Base-by-base conservation (phyloP, 2,113 vertebrate species). In the Spea multiplicata region DNA sequence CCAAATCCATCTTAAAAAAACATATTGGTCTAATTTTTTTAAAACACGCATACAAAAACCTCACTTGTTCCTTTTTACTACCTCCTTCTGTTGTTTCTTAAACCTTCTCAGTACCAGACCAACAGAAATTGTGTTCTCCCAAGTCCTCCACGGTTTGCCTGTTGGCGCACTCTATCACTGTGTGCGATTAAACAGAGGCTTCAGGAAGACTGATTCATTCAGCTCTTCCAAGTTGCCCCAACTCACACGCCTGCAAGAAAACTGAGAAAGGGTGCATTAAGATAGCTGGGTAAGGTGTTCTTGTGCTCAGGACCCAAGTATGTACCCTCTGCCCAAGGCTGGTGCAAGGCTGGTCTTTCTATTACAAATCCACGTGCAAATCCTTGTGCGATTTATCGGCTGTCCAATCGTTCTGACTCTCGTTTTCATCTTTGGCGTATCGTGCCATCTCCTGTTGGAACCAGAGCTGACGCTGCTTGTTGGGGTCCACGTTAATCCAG, bases 401-500 rank as follows among this genome's bases (percentile, higher is more conserved):
- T 0, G 87, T 87, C 92, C 92, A 92, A n/a, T 92, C 91, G 0
- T 84, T 84, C 69, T 91, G 89, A 10, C 81, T 79, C 3, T 89
- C 86, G 0, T 61, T 71, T 45, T 87, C 88, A 64, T 89, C 90
- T 68, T 84, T 87, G 1, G 84, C 87, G 1, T 89, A 88, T 14
- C 92, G 91, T 52, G 93, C 92, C 88, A 96, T 94, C 83, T 96
- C 92, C 84, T 93, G 94, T 89, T 97, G 96, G 90, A 95, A 98
- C 69, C 88, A 91, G 61, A 90, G 91, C 89, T 99, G 97, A 46
- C 94, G 92, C 55, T 87, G 85, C 64, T 90, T 88, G 83, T 96
- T 95, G 44, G 97, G 96, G 81, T 98, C 96, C 62, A 99, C 93
- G 2, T 99, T 98, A 83, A 98, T 94, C 96, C 97, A 98, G 86